Evolutionary conservation across 2,113 vertebrate species (phyloP).

Genomic region (Mobula birostris): DNA sequence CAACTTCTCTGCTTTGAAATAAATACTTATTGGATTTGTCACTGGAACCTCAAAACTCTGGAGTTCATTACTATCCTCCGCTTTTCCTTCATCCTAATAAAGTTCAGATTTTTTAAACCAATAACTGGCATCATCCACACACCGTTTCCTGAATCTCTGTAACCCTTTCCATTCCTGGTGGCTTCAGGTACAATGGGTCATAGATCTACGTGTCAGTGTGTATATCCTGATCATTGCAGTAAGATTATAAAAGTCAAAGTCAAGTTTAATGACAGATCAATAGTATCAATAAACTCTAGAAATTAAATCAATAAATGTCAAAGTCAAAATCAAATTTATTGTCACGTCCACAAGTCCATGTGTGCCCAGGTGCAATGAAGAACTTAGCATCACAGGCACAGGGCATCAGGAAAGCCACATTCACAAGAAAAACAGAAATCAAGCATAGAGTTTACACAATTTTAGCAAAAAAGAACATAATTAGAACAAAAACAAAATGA

Average conservation of each 20-base stretch:
- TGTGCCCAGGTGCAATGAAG: no score
- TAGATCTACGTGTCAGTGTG: not conserved
- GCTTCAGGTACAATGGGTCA: not conserved
- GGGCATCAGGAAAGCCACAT: no score
- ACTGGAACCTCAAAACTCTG: slow-evolving; percentile 13
- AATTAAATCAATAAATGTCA: not conserved
- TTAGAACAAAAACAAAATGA: no score
- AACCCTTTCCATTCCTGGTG: not conserved
- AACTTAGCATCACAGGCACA: no score
- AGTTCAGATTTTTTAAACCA: not conserved
- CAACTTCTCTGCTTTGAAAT: not conserved
- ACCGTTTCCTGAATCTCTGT: not conserved
- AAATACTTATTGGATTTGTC: not conserved
- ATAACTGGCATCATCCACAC: not conserved
- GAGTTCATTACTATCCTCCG: not conserved
- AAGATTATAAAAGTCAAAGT: not conserved
- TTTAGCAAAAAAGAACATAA: no score
- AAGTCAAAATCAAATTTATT: not conserved
- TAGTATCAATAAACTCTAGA: no score
- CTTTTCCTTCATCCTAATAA: not conserved
- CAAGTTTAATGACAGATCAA: not conserved
- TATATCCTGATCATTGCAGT: not conserved
- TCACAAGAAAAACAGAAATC: no score
- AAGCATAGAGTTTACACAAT: no score
- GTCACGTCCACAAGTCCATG: no score